Base-by-base conservation (phyloP, 2,797 vertebrate genomes). In the Arnoldichthys spilopterus region DNA sequence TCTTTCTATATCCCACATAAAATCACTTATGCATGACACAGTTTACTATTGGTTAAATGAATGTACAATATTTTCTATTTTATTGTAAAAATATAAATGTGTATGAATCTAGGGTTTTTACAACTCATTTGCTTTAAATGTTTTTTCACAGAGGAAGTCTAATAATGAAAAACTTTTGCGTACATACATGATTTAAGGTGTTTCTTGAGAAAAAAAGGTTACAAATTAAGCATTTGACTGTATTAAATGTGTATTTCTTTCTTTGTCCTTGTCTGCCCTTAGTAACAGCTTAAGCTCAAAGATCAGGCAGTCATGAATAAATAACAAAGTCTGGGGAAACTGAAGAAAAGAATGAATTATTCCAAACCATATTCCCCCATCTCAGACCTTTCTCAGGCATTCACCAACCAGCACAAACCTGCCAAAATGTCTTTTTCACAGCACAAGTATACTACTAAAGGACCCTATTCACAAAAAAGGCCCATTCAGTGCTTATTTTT, bases 291-390 rank as follows among this genome's bases (percentile, higher is more conserved):
- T 68, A 83, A 72, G 72, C 74, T 84, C 71, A 62, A 82, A 77
- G 74, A 81, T 79, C 85, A 85, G 75, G 68, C 72, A 66, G 58
- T 66, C 69, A 84, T 86, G 82, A 86, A 85, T 85, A 81, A 85
- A 83, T 83, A 81, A 85, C 63, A 67, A 69, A 43, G 62, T 74
- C 78, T 73, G 22, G 51, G 77, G 82, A 76, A 77, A 74, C 62
- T 15, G 45, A 62, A 64, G 74, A 62, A 69, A 43, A 74, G 40
- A 51, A 34, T 53, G 74, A 72, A 68, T 70, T 74, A 64, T 64
- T 66, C 74, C 79, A 77, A 68, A 63, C 47, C 43, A 74, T 81
- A 74, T 74, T 74, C 24, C 49, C 40, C 73, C 70, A 75, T 67
- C 68, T 71, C 53, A 68, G 72, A 68, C 74, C 59, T n/a, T 62